Conservation (phyloP, 2,888 invertebrate species). For the Drosophila imparisetae region DNA sequence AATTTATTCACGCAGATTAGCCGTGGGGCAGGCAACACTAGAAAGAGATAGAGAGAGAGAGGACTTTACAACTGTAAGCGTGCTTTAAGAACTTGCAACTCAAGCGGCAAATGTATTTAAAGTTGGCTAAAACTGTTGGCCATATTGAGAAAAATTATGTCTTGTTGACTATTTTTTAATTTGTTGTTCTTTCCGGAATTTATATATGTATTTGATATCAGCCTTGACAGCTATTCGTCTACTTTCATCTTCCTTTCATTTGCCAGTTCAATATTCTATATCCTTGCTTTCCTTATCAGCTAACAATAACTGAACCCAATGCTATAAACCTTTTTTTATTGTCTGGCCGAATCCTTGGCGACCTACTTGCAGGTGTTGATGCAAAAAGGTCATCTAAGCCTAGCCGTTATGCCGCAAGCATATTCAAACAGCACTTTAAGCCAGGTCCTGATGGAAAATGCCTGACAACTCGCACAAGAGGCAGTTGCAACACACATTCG, state of each 20-base stretch:
- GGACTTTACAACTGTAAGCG: not conserved
- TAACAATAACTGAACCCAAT: too few species aligned
- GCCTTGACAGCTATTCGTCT: not conserved
- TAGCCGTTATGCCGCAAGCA: conserved; percentile 30
- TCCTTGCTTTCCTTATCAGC: too few species aligned
- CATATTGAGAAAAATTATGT: not conserved
- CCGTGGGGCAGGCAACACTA: not conserved
- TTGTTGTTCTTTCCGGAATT: not conserved
- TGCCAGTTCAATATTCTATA: too few species aligned
- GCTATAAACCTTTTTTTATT: not conserved
- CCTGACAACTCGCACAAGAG: conserved; percentile 11
- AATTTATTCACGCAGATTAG: not conserved
- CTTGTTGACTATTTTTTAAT: not conserved
- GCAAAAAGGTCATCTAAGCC: not conserved
- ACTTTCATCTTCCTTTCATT: not conserved
- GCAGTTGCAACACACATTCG: conserved; percentile 9
- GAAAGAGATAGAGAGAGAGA: not conserved
- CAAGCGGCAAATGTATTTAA: not conserved
- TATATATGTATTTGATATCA: not conserved
- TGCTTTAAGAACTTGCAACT: not conserved
- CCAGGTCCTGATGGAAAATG: conserved; percentile 40
- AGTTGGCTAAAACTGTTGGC: not conserved
- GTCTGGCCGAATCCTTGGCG: not conserved
- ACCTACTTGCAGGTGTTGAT: not conserved
- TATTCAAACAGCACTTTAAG: conserved; percentile 52